Conservation (phyloP, 2,113 vertebrate genomes). For the Paradoxurus hermaphroditus region DNA sequence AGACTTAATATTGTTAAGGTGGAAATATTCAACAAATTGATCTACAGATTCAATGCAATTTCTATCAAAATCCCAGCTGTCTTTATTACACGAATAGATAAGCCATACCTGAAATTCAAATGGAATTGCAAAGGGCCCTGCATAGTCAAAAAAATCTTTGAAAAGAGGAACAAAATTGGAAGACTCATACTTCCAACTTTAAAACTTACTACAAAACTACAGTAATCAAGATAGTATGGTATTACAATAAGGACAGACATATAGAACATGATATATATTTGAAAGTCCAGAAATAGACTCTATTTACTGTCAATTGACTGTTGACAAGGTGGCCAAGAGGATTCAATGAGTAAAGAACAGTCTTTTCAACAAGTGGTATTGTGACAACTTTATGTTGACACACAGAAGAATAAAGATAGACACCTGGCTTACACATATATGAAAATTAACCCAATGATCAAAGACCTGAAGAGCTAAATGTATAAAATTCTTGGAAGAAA, state of each 20-base stretch:
- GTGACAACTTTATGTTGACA: not conserved
- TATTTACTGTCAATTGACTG: not conserved
- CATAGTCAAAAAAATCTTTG: not conserved
- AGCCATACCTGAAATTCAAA: not conserved
- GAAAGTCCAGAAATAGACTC: not conserved
- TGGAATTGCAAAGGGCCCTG: not conserved
- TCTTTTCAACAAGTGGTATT: not conserved
- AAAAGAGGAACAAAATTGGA: not conserved
- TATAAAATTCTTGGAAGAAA: not conserved
- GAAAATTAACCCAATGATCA: not conserved
- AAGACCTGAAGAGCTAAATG: not conserved
- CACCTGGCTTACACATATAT: not conserved
- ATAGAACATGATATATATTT: not conserved
- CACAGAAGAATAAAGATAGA: not conserved
- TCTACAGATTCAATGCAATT: not conserved
- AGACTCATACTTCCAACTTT: not conserved
- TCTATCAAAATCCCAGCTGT: not conserved
- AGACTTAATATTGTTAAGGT: not conserved
- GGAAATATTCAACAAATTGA: not conserved
- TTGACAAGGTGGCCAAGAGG: not conserved
- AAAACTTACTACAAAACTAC: not conserved
- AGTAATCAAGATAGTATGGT: not conserved
- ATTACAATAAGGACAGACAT: not conserved
- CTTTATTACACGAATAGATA: not conserved
- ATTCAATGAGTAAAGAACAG: not conserved